Conservation (phyloP, 2,797 vertebrate species). For the Lacerta bilineata region DNA sequence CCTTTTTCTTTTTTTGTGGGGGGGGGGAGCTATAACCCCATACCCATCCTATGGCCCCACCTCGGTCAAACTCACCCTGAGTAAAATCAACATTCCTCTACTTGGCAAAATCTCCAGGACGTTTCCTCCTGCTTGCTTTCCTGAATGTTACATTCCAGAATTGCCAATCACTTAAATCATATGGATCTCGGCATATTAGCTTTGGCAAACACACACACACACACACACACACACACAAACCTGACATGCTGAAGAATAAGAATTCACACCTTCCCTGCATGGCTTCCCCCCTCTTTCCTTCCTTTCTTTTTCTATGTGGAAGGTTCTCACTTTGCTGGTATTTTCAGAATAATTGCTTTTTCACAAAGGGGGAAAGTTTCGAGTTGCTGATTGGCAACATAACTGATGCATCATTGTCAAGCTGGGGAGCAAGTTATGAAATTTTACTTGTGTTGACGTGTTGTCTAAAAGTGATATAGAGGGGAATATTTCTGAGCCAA, state of each 20-base stretch:
- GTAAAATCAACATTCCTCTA: constrained; percentile 54
- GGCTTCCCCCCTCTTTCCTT: constrained; percentile 38
- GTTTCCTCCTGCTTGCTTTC: constrained; percentile 46
- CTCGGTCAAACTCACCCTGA: constrained; percentile 49
- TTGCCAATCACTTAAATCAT: constrained; percentile 60
- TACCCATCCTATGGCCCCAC: too few species aligned
- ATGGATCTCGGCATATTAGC: constrained; percentile 68
- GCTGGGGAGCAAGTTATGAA: constrained; percentile 67
- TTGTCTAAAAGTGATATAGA: constrained; percentile 62
- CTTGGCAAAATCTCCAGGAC: constrained; percentile 42
- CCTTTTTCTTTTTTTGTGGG: neutral
- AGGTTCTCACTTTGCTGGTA: constrained; percentile 56
- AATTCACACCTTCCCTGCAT: constrained; percentile 67
- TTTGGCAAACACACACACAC: constrained; percentile 59
- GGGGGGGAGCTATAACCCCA: constrained; percentile 8
- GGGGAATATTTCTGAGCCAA: constrained; percentile 58
- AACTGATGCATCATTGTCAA: constrained; percentile 59
- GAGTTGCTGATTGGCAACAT: constrained; percentile 60
- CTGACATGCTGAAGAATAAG: constrained; percentile 65
- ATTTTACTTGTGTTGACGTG: constrained; percentile 71
- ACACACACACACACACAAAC: too few species aligned
- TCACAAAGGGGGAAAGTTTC: constrained; percentile 58
- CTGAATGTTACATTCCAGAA: constrained; percentile 52
- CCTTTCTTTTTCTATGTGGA: constrained; percentile 46
- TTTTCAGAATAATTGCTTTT: constrained; percentile 58